Conservation (phyloP, 2,113 vertebrate genomes). For the Pelecanus crispus region DNA sequence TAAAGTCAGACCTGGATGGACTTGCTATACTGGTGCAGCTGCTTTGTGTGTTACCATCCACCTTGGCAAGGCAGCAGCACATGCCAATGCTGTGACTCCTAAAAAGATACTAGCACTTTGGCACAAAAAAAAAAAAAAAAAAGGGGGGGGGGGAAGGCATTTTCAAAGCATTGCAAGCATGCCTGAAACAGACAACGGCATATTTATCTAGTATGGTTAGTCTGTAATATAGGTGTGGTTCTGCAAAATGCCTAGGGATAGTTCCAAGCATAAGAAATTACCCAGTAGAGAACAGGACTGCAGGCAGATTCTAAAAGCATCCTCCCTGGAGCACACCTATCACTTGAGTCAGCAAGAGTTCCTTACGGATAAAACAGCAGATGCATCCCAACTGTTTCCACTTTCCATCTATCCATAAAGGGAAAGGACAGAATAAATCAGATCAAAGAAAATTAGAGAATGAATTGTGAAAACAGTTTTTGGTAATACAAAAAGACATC, state of each 20-base stretch:
- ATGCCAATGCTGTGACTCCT: background rate
- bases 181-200: background rate
- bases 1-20: background rate
- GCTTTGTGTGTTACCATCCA: background rate
- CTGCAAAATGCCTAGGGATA: background rate
- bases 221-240: background rate
- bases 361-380: background rate
- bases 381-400: background rate
- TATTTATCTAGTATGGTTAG: background rate
- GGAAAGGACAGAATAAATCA: background rate
- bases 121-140: background rate
- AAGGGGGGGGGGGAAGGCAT: background rate
- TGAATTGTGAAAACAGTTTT: background rate
- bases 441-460: background rate
- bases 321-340: background rate
- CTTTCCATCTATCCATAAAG: background rate
- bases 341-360: background rate
- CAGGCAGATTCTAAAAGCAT: background rate
- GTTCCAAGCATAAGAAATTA: background rate
- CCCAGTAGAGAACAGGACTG: background rate
- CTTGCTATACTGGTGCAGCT: conserved; percentile 17
- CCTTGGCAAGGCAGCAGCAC: background rate
- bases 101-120: background rate
- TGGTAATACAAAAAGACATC: background rate
- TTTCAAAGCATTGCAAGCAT: background rate